These are phyloP conservation scores for Rambutsinella grinnellia DNA, from an alignment of 2,888 invertebrate genomes.

Conservation along the genomic window DNA sequence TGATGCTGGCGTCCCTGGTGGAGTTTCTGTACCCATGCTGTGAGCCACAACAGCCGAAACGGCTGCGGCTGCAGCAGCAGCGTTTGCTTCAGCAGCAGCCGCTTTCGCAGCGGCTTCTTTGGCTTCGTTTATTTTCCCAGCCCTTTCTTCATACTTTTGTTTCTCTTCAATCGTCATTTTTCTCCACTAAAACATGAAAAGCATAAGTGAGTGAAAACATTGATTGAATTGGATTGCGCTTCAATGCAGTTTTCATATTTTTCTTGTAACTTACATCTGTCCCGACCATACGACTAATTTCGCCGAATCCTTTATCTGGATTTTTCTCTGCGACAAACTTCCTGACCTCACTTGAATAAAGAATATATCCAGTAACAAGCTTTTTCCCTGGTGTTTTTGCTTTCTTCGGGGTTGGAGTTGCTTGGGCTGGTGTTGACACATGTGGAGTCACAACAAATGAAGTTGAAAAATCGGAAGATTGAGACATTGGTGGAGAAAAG, in stretches of 20 bases:
- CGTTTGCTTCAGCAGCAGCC: conserved; percentile 17
- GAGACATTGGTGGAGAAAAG: conserved; percentile 83
- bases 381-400: conserved; percentile 78
- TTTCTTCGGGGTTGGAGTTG: conserved; percentile 65
- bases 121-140: conserved; percentile 90
- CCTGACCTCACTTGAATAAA: conserved; percentile 96
- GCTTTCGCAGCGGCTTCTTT: conserved; percentile 68
- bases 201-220: conserved; percentile 7
- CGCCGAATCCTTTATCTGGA: conserved; percentile 94
- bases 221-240: too few relatives aligned
- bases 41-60: conserved; percentile 30
- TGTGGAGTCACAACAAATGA: conserved; percentile 41
- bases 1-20: neutral
- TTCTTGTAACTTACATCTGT: conserved; percentile 74
- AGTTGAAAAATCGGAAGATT: conserved; percentile 67
- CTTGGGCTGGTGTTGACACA: conserved; percentile 25
- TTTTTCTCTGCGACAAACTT: conserved; percentile 93
- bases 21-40: conserved; percentile 3
- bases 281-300: conserved; percentile 81
- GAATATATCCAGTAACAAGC: conserved; percentile 95
- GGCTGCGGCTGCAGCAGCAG: conserved; percentile 69
- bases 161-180: conserved; percentile 89
- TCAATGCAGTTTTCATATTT: neutral
- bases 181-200: conserved; percentile 84
- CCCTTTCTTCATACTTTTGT: conserved; percentile 94